These are phyloP conservation scores for Griposia aprilina DNA, from an alignment of 2,888 invertebrate genomes.

Conservation along the genomic window DNA sequence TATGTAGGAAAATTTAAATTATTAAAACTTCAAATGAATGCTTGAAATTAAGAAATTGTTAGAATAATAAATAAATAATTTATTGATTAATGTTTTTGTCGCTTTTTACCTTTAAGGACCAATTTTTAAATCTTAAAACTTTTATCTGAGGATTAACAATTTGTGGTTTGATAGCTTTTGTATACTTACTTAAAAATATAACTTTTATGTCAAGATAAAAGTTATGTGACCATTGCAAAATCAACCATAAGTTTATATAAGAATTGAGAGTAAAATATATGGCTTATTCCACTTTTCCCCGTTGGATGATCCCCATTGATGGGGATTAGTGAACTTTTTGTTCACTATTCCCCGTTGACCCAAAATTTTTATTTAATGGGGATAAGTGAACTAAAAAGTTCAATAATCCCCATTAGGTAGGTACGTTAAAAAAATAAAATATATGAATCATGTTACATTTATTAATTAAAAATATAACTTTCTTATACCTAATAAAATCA, in stretches of 20 bases:
- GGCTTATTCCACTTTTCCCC: no score
- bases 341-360: no score
- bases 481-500: no score
- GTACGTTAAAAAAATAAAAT: no score
- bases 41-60: slow-evolving; percentile 16
- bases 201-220: not conserved
- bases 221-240: not conserved
- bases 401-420: no score
- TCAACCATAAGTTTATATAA: not conserved
- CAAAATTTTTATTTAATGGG: no score
- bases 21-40: slow-evolving; percentile 88
- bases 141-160: not conserved
- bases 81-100: slow-evolving; percentile 16
- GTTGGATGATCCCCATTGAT: no score
- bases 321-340: no score
- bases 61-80: slow-evolving; percentile 47
- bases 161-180: not conserved
- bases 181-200: not conserved
- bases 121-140: not conserved
- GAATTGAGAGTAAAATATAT: not conserved
- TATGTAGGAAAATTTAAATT: slow-evolving; percentile 96
- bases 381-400: no score
- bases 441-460: no score
- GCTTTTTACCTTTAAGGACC: not conserved
- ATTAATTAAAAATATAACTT: no score